phyloP scores from a whole-genome alignment of 1,140 invertebrate genomes.

The Bombus haemorrhoidalis region DNA sequence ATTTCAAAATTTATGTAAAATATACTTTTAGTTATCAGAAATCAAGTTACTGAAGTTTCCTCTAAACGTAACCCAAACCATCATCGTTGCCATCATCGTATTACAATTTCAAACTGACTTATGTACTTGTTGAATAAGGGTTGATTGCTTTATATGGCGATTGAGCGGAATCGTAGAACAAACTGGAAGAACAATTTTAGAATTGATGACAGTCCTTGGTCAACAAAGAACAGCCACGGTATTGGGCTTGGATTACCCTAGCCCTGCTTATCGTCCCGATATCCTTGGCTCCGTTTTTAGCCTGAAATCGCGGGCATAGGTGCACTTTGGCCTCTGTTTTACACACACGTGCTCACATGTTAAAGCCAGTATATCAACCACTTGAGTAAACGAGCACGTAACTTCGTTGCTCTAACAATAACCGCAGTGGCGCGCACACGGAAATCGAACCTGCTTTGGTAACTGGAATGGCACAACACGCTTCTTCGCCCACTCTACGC shows the following conservation, averaged over 20 bases:
- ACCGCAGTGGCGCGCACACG: slow-evolving; percentile 27
- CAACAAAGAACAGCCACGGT: slow-evolving; percentile 34
- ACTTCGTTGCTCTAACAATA: slow-evolving; percentile 59
- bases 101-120: too few species aligned
- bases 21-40: background rate
- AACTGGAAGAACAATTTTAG: slow-evolving; percentile 41
- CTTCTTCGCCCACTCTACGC: slow-evolving; percentile 9
- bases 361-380: slow-evolving; percentile 38
- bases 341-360: slow-evolving; percentile 16
- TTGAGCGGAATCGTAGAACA: slow-evolving; percentile 16
- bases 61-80: background rate
- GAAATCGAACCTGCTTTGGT: slow-evolving; percentile 41
- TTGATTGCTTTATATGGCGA: background rate
- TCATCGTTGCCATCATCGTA: too few species aligned
- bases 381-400: slow-evolving; percentile 55
- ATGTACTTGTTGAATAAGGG: background rate
- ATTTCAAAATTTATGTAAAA: background rate
- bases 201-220: slow-evolving; percentile 35
- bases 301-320: slow-evolving; percentile 56
- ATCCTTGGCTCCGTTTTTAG: slow-evolving; percentile 65
- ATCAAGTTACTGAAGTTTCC: too few species aligned
- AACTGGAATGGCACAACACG: slow-evolving; percentile 16
- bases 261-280: slow-evolving; percentile 52
- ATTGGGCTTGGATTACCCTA: slow-evolving; percentile 49
- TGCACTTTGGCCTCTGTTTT: slow-evolving; percentile 58